phyloP scores from a whole-genome alignment of 2,113 vertebrate genomes.

The Chaetorhynchus papuensis region DNA sequence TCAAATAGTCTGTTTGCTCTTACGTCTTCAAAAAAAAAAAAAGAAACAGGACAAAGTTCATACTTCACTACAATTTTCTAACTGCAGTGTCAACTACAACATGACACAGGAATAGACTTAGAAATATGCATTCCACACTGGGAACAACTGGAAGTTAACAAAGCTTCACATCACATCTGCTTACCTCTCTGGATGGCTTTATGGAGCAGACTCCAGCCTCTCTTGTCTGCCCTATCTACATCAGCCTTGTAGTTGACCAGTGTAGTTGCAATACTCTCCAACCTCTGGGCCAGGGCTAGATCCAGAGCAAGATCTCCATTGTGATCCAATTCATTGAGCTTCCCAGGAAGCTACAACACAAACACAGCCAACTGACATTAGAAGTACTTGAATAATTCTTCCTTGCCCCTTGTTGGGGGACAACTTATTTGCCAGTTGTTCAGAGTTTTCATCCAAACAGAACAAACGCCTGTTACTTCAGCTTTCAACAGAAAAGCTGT shows the following conservation, averaged over 20 bases:
- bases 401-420: neutral
- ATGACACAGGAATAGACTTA: neutral
- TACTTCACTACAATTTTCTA: neutral
- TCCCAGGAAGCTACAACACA: constrained; percentile 81
- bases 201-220: constrained; percentile 93
- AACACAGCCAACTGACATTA: neutral
- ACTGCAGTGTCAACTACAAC: neutral
- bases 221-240: constrained; percentile 92
- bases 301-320: constrained; percentile 94
- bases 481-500: neutral
- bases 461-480: neutral
- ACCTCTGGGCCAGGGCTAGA: constrained; percentile 84
- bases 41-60: neutral
- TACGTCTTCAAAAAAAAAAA: neutral
- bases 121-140: neutral
- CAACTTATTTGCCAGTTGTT: neutral
- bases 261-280: constrained; percentile 94
- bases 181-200: constrained; percentile 96
- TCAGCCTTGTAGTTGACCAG: constrained; percentile 92
- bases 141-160: neutral
- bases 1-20: neutral
- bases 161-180: neutral
- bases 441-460: neutral
- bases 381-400: neutral
- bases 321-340: constrained; percentile 92